Percentiles rank a stretch among this genome's conserved stretches.
Conservation (phyloP, 2,113 vertebrate species). For the Accipiter cooperii region DNA sequence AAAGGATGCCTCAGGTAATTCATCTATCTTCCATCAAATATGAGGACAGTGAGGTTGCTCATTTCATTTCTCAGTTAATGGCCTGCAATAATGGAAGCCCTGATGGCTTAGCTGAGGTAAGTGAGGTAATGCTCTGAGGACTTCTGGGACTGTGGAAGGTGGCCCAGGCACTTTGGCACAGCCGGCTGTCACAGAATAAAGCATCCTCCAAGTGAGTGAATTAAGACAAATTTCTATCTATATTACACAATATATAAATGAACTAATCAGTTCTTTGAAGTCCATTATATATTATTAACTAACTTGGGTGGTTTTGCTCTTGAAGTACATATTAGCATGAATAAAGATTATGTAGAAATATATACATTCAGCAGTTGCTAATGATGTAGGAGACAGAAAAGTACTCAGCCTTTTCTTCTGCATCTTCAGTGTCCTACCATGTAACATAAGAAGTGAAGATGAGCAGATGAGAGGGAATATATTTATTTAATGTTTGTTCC, state of each 20-base stretch:
- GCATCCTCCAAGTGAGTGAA: not conserved
- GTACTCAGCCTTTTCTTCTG: not conserved
- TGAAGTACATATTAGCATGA: not conserved
- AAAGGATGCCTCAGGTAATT: not conserved
- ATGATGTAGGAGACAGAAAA: not conserved
- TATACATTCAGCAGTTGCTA: not conserved
- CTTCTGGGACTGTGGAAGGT: not conserved
- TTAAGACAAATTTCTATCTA: not conserved
- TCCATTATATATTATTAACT: not conserved
- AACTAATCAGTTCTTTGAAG: not conserved
- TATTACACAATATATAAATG: not conserved
- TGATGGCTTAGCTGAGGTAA: not conserved
- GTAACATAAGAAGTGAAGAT: not conserved
- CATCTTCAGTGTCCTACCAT: not conserved
- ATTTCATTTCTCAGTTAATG: not conserved
- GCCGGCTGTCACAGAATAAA: not conserved
- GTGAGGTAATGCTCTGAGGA: not conserved
- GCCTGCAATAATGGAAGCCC: not conserved
- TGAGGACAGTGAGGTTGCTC: not conserved
- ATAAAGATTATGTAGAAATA: not conserved
- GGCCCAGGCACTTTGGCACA: not conserved
- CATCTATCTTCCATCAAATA: not conserved
- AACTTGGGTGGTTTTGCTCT: rapidly evolving
- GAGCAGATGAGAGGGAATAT: not conserved
- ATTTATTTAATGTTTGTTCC: not conserved